Percentiles rank a stretch among this genome's conserved stretches.
Evolutionary conservation across 2,888 invertebrate genomes (phyloP).

Genomic region (Mellilla xanthometata): DNA sequence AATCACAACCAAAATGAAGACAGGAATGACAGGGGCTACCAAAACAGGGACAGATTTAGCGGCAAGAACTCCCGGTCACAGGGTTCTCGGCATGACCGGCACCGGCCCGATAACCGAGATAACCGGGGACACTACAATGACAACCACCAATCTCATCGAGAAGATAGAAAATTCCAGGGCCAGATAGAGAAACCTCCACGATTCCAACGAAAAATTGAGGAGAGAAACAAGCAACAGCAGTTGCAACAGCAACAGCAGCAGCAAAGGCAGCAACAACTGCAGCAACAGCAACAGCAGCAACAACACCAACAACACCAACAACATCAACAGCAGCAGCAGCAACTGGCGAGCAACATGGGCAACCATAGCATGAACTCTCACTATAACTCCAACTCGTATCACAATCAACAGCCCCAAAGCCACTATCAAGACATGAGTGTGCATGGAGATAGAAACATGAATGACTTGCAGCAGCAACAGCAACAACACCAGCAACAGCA

Average conservation of each 20-base stretch:
- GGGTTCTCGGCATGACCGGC: constrained; percentile 58
- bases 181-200: constrained; percentile 83
- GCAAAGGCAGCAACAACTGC: constrained; percentile 43
- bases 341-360: constrained; percentile 27
- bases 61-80: constrained; percentile 60
- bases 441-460: constrained; percentile 52
- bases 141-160: constrained; percentile 58
- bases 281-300: constrained; percentile 27
- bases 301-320: constrained; percentile 16
- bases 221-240: constrained; percentile 67
- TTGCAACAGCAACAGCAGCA: constrained; percentile 46
- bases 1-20: constrained; percentile 53
- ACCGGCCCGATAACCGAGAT: constrained; percentile 58
- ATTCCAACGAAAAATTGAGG: constrained; percentile 82
- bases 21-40: constrained; percentile 56
- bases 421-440: constrained; percentile 59
- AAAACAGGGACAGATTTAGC: constrained; percentile 59
- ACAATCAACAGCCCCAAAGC: constrained; percentile 40
- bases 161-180: constrained; percentile 66
- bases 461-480: constrained; percentile 50
- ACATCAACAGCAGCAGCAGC: constrained; percentile 25
- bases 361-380: constrained; percentile 46
- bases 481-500: constrained; percentile 50
- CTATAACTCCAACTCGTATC: constrained; percentile 51
- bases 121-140: constrained; percentile 65